Base-by-base conservation (phyloP, 2,113 vertebrate genomes). In the Poeciliopsis retropinna region DNA sequence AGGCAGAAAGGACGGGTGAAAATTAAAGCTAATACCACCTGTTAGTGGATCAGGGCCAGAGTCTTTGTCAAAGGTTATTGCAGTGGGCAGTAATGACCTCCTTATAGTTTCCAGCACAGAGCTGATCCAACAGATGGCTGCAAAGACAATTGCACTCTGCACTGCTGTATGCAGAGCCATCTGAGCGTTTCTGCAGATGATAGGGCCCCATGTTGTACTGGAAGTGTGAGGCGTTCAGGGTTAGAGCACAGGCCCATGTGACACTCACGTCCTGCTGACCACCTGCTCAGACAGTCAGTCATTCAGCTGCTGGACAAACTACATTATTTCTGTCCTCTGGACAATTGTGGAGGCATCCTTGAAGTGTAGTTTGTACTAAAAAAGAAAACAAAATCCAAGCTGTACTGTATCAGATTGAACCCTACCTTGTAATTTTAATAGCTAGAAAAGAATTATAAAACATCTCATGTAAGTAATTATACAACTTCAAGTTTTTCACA, bases 121-220 rank as follows among this genome's bases (percentile, higher is more conserved):
- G 64, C 64, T 41, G 34, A 34, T n/a, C 12, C 64, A 28, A 39
- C 64, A 41, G 64, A 41, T 66, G 34, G 64, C 64, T 66, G 25
- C 34, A 6, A 28, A n/a, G 14, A 30, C 28, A 62, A 62, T 66
- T 25, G 11, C n/a, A 15, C 34, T 66, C 25, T 64, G 32, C 32
- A 39, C 64, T 39, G n/a, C 64, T 14, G 31, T 37, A 17, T n/a
- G 12, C 60, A 41, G 34, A 34, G 22, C 51, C 10, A 13, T 65
- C 11, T 37, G 64, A 34, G 64, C 12, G 8, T 65, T 39, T 27
- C 30, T 31, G 22, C 31, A 39, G 64, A 65, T 65, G 64, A 41
- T 27, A n/a, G 9, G 31, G 6, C 22, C 27, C 34, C n/a, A 37
- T 27, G 34, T 15, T n/a, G 34, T 27, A 65, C 11, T 39, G 25